A percentile compares a stretch with the other conserved stretches of the same genome.
Evolutionary conservation across 2,113 vertebrate genomes (phyloP).

Genomic region (Connochaetes taurinus): DNA sequence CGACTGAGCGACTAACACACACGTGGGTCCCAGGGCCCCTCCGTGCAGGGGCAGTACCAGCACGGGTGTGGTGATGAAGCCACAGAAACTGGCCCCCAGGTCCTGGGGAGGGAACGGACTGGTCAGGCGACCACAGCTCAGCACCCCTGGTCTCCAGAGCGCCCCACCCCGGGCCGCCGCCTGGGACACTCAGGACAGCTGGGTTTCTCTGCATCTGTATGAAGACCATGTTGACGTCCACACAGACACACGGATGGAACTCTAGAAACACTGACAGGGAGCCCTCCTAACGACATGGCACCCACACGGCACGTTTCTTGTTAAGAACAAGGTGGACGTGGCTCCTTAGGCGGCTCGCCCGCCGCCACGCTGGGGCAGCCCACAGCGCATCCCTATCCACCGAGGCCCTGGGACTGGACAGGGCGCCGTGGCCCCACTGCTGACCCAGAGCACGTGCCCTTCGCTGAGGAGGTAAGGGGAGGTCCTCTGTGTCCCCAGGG

Average conservation of each 20-base stretch:
- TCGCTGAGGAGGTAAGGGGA: not conserved
- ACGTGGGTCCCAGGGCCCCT: not conserved
- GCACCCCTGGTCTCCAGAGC: not conserved
- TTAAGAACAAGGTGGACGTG: not conserved
- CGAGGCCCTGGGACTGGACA: not conserved
- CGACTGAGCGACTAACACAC: not conserved
- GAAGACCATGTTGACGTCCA: not conserved
- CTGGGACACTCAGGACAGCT: not conserved
- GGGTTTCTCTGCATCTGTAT: not conserved
- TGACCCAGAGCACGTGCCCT: not conserved
- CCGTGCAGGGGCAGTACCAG: too few species aligned
- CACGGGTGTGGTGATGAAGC: fast-evolving
- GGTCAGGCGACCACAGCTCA: not conserved
- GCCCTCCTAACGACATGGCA: not conserved
- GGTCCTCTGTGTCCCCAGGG: not conserved
- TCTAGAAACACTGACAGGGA: not conserved
- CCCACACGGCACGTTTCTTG: not conserved
- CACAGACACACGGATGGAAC: fast-evolving
- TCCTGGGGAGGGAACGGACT: not conserved
- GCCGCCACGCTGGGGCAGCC: fast-evolving
- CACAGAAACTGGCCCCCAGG: not conserved
- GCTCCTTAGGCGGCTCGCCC: not conserved
- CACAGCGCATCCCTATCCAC: fast-evolving
- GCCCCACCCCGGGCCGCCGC: not conserved
- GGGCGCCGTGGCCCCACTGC: not conserved